phyloP scores from a whole-genome alignment of 2,113 vertebrate species.

The Holacanthus passer region DNA sequence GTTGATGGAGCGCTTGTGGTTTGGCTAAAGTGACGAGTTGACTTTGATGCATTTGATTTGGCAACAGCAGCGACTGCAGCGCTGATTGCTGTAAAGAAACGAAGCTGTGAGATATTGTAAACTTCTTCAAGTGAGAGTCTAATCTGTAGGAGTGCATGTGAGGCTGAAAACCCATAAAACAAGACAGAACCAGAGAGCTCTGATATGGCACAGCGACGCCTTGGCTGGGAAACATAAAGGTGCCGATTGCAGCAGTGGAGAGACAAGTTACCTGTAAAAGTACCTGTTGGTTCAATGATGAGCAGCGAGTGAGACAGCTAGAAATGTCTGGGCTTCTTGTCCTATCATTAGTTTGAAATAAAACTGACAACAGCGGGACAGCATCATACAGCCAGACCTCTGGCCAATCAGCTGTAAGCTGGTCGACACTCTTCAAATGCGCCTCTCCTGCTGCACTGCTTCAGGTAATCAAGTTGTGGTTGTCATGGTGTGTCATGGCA shows the following conservation, averaged over 20 bases:
- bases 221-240: not conserved
- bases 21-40: slow-evolving; percentile 32
- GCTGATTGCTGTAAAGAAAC: not conserved
- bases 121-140: not conserved
- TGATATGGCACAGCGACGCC: not conserved
- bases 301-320: not conserved
- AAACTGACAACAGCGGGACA: not conserved
- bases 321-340: not conserved
- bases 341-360: not conserved
- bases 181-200: not conserved
- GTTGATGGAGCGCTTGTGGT: slow-evolving; percentile 10
- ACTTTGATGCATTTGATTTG: not conserved
- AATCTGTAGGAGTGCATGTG: not conserved
- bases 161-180: not conserved
- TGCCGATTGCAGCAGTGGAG: not conserved
- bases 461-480: too few relatives aligned
- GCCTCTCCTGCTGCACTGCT: not conserved
- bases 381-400: slow-evolving; percentile 54
- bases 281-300: not conserved
- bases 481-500: too few relatives aligned
- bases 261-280: not conserved
- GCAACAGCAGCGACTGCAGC: not conserved
- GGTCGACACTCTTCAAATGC: not conserved
- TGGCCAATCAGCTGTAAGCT: slow-evolving; percentile 62
- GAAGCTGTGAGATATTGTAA: slow-evolving; percentile 9